These are phyloP conservation scores for Xylocampa areola DNA, from an alignment of 2,888 invertebrate genomes.

Conservation along the genomic window DNA sequence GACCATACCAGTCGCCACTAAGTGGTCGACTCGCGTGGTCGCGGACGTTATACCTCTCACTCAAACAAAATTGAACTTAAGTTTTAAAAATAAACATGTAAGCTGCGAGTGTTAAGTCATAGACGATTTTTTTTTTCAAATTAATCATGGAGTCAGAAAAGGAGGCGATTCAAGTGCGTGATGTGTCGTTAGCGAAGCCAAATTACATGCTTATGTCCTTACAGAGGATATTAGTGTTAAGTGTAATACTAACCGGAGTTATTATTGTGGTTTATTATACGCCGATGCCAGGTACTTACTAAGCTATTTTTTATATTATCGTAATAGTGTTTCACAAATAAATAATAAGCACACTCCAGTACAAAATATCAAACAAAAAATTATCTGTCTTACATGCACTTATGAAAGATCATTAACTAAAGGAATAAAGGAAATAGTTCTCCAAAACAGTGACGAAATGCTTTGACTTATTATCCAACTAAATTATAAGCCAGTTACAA, in stretches of 20 bases:
- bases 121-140: conserved; percentile 26
- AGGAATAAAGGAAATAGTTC: too few relatives aligned
- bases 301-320: neutral
- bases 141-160: conserved; percentile 79
- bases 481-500: neutral
- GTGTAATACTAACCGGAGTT: conserved; percentile 91
- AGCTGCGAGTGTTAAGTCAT: conserved; percentile 40
- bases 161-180: conserved; percentile 63
- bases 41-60: conserved; percentile 64
- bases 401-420: too few relatives aligned
- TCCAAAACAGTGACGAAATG: too few relatives aligned
- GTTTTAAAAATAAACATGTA: conserved; percentile 66
- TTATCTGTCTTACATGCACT: too few relatives aligned
- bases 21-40: conserved; percentile 82
- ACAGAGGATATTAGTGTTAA: conserved; percentile 91
- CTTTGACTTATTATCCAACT: too few relatives aligned
- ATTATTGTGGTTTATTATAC: conserved; percentile 92
- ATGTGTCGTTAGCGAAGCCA: conserved; percentile 77
- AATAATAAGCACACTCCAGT: too few relatives aligned
- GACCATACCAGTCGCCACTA: conserved; percentile 78
- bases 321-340: too few relatives aligned
- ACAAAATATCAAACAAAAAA: too few relatives aligned
- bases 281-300: conserved; percentile 91
- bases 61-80: conserved; percentile 38
- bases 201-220: conserved; percentile 90